Percentiles rank a stretch among this genome's conserved stretches.
Evolutionary conservation across 2,797 vertebrate genomes (phyloP).

Genomic region (Epinephelus malabaricus): DNA sequence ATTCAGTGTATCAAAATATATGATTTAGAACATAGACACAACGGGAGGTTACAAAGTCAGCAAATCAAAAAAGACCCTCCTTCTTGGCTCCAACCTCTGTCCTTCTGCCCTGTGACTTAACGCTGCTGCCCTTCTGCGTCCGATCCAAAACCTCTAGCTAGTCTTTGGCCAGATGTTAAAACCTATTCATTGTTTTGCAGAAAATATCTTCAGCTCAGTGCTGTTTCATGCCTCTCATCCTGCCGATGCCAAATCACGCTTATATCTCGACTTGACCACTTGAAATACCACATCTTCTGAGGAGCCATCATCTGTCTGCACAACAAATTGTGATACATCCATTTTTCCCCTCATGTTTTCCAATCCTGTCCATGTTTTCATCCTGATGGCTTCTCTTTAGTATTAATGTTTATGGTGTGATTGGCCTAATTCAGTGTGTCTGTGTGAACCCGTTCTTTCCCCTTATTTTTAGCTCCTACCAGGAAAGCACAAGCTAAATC

Average conservation of each 20-base stretch:
- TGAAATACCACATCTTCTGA: not conserved
- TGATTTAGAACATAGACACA: too few species aligned
- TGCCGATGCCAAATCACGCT: not conserved
- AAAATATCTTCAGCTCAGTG: not conserved
- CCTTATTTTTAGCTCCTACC: too few species aligned
- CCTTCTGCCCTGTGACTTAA: not conserved
- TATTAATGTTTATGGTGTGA: too few species aligned
- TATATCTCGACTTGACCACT: not conserved
- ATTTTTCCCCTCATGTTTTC: not conserved
- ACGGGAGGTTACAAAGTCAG: too few species aligned
- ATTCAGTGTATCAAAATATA: not conserved
- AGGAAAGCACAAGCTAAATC: too few species aligned
- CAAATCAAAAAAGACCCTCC: not conserved
- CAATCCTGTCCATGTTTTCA: not conserved
- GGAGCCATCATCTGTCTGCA: not conserved
- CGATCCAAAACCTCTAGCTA: not conserved
- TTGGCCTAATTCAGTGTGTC: too few species aligned
- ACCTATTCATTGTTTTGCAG: not conserved
- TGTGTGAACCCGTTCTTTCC: too few species aligned
- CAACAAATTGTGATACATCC: not conserved
- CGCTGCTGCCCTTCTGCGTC: not conserved
- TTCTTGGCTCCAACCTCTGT: not conserved
- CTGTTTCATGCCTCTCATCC: not conserved
- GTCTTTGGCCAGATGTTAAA: slow-evolving; percentile 32
- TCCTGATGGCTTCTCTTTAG: not conserved